A percentile compares a stretch with the other conserved stretches of the same genome.
These are phyloP conservation scores for Florisuga fusca DNA, from an alignment of 2,797 vertebrate genomes.

Conservation along the genomic window DNA sequence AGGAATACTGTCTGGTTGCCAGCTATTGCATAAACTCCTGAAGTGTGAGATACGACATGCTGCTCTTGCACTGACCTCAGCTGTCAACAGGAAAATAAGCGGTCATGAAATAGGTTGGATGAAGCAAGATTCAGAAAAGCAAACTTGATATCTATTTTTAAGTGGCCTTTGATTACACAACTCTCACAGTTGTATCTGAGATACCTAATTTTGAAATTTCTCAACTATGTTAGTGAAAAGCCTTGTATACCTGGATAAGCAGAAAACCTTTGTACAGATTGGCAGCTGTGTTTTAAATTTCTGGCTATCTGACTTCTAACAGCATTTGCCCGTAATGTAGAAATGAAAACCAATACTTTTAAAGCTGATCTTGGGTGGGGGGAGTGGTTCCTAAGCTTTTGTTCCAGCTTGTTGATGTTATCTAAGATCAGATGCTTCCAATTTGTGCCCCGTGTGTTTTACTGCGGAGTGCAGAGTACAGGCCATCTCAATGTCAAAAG, in stretches of 20 bases:
- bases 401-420: not conserved
- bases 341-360: not conserved
- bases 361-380: not conserved
- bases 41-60: constrained; percentile 50
- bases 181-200: not conserved
- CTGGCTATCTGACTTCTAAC: not conserved
- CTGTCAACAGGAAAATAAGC: constrained; percentile 53
- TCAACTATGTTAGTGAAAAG: not conserved
- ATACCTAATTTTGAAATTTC: not conserved
- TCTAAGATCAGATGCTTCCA: not conserved
- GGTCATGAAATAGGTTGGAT: constrained; percentile 15
- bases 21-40: constrained; percentile 55
- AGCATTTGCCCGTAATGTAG: not conserved
- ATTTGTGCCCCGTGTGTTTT: not conserved
- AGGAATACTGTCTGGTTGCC: constrained; percentile 33
- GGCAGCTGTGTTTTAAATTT: not conserved
- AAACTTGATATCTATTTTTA: constrained; percentile 21
- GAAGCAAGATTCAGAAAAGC: constrained; percentile 43
- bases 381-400: not conserved
- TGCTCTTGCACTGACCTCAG: constrained; percentile 53
- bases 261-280: not conserved
- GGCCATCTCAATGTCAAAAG: not conserved
- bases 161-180: constrained; percentile 7
- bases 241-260: not conserved
- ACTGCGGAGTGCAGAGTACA: not conserved